Evolutionary conservation across 35 echinoderm and acorn worm species (phyloP).

Genomic region (Stichopus chloronotus): DNA sequence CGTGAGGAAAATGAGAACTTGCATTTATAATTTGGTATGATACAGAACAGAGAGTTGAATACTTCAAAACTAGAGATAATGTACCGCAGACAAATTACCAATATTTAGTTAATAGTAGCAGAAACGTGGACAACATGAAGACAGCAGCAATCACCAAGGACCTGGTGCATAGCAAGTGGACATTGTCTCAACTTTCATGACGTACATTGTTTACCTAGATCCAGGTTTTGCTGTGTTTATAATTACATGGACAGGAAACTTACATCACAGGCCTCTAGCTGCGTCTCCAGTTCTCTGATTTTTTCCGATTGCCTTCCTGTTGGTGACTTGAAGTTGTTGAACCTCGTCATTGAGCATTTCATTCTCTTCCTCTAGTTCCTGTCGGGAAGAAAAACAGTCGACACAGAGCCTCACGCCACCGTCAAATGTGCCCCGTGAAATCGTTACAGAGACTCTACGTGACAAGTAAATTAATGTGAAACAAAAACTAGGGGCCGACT

Average conservation of each 20-base stretch:
- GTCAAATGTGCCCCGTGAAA: background rate
- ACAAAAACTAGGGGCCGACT: background rate
- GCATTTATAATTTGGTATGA: too few relatives aligned
- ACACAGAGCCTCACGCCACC: background rate
- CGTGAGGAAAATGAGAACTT: too few relatives aligned
- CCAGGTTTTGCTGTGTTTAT: background rate
- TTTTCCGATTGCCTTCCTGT: constrained; percentile 73
- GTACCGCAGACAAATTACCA: too few relatives aligned
- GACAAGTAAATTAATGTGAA: background rate
- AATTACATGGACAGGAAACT: background rate
- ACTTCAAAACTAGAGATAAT: too few relatives aligned
- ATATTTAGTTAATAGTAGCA: too few relatives aligned
- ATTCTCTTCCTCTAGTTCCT: constrained; percentile 94
- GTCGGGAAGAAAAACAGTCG: background rate
- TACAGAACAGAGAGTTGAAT: too few relatives aligned
- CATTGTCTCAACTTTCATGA: too few relatives aligned
- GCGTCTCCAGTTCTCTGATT: constrained; percentile 67
- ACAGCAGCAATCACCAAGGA: too few relatives aligned
- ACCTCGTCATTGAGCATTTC: constrained; percentile 89
- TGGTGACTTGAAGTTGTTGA: constrained; percentile 64
- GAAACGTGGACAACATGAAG: too few relatives aligned
- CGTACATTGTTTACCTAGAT: too few relatives aligned
- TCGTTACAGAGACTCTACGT: background rate
- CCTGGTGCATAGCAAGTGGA: too few relatives aligned
- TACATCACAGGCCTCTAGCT: constrained; percentile 54